phyloP scores from a whole-genome alignment of 2,888 invertebrate species.

The Trimorus sp. region DNA sequence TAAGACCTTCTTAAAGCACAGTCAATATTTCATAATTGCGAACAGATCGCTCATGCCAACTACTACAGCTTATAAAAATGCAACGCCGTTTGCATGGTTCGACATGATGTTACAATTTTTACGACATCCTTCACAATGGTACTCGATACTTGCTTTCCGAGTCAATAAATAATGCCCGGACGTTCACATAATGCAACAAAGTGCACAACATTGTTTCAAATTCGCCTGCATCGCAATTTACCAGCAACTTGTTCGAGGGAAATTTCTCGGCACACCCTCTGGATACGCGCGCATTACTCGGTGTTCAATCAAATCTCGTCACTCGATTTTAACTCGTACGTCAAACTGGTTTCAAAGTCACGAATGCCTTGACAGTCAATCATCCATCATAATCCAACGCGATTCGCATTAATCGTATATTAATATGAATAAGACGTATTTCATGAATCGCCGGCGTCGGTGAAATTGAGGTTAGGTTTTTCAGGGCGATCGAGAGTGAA shows the following conservation, averaged over 20 bases:
- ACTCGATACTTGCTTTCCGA: neutral
- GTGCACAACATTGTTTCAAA: constrained; percentile 5
- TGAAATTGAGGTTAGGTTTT: constrained; percentile 39
- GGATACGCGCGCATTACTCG: constrained; percentile 28
- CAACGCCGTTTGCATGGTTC: too few species aligned
- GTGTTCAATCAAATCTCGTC: constrained; percentile 57
- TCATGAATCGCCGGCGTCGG: constrained; percentile 30
- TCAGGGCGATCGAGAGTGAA: constrained; percentile 44
- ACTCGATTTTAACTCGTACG: constrained; percentile 46
- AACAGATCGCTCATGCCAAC: too few species aligned
- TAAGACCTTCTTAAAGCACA: too few species aligned
- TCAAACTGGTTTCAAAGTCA: constrained; percentile 57
- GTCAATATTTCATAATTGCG: too few species aligned
- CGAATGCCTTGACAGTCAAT: constrained; percentile 48
- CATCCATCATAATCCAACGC: constrained; percentile 47
- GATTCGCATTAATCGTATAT: constrained; percentile 47
- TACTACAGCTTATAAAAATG: too few species aligned
- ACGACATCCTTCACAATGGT: neutral
- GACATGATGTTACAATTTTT: neutral
- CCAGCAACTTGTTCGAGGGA: constrained; percentile 32
- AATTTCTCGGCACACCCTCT: constrained; percentile 56
- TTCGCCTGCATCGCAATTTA: constrained; percentile 44
- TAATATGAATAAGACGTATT: constrained; percentile 48
- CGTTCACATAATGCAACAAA: neutral
- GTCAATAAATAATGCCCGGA: too few species aligned